Evolutionary conservation across 2,888 invertebrate species (phyloP).

Genomic region (Torymus auratus): DNA sequence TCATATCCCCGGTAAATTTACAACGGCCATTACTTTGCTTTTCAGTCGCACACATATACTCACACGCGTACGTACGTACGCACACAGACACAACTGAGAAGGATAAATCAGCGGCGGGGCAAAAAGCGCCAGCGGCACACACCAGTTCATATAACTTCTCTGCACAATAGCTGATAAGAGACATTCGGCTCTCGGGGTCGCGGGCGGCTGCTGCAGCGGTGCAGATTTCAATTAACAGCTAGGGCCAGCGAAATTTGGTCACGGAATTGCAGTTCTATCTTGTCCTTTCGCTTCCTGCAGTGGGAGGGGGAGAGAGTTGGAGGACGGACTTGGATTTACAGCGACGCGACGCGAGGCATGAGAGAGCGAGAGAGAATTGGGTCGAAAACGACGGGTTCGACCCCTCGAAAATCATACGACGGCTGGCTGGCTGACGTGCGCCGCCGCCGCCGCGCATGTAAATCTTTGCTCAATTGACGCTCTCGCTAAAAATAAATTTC

Average conservation of each 20-base stretch:
- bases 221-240: constrained; percentile 59
- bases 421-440: not conserved
- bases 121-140: constrained; percentile 27
- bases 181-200: not conserved
- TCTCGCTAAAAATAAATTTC: constrained; percentile 49
- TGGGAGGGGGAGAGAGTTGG: not conserved
- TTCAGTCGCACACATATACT: constrained; percentile 25
- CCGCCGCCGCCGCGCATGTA: constrained; percentile 32
- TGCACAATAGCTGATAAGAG: constrained; percentile 55
- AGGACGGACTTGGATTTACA: constrained; percentile 45
- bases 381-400: constrained; percentile 53
- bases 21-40: constrained; percentile 44
- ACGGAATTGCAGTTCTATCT: constrained; percentile 57
- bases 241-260: constrained; percentile 55
- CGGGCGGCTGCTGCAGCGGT: constrained; percentile 11
- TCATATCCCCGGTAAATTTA: constrained; percentile 29
- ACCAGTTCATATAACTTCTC: constrained; percentile 48
- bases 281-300: constrained; percentile 53
- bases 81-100: too few relatives aligned
- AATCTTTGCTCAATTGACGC: constrained; percentile 47
- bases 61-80: too few relatives aligned
- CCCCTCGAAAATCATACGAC: not conserved
- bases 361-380: constrained; percentile 32
- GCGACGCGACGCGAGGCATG: constrained; percentile 8
- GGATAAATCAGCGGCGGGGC: constrained; percentile 38